Percentiles rank a stretch among this genome's conserved stretches.
These are phyloP conservation scores for Sialis fuliginosa DNA, from an alignment of 2,888 invertebrate genomes.

Conservation along the genomic window DNA sequence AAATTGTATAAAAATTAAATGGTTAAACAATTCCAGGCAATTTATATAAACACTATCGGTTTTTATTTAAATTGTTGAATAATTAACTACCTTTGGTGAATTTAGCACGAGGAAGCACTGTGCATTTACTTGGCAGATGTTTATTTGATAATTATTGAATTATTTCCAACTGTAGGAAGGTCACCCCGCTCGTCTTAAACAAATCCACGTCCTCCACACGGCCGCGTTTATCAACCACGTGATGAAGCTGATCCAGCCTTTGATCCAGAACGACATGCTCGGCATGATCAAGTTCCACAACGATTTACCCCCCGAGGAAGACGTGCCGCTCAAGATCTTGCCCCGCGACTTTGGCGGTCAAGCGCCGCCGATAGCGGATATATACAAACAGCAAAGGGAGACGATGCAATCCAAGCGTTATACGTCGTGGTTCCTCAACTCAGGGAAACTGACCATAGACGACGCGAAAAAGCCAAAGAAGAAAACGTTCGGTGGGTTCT, in stretches of 20 bases:
- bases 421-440: conserved; percentile 40
- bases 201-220: conserved; percentile 45
- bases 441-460: conserved; percentile 31
- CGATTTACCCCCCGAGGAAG: conserved; percentile 15
- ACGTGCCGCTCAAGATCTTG: conserved; percentile 21
- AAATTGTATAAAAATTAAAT: too few species aligned
- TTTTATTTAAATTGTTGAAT: too few species aligned
- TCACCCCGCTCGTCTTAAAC: conserved; percentile 45
- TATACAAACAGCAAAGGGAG: conserved; percentile 36
- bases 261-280: conserved; percentile 42
- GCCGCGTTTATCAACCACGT: conserved; percentile 50
- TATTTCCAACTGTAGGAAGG: conserved; percentile 34
- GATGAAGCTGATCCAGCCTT: conserved; percentile 44
- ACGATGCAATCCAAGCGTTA: conserved; percentile 39
- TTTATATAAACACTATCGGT: too few species aligned
- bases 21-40: too few species aligned
- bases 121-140: too few species aligned
- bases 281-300: conserved; percentile 36
- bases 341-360: conserved; percentile 44
- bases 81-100: too few species aligned
- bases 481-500: conserved; percentile 21
- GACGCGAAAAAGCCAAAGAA: conserved; percentile 23
- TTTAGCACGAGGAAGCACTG: too few species aligned
- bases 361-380: conserved; percentile 27
- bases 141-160: too few species aligned